Evolutionary conservation across 2,113 vertebrate species (phyloP), one percentile per base, ranked within the genome.

Genomic region (Chloropsis hardwickii): DNA sequence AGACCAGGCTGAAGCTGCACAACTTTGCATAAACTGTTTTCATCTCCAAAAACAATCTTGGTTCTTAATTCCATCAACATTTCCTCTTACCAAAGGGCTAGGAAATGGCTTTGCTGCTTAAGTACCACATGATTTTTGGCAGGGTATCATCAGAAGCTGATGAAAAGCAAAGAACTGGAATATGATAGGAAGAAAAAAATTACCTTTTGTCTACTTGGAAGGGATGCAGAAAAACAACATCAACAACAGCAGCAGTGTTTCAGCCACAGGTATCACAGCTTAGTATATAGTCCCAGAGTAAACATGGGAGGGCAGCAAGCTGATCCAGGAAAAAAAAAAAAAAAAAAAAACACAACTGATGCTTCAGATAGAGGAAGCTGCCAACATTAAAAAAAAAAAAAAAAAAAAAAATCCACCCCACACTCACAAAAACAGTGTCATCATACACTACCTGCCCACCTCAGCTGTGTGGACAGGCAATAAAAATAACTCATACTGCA

Each of bases 401-500:
- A 45, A 5, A 10, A 39, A 15, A 24, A 6, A 28, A 14, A 22
- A 4, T 3, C 14, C 28, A 31, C 31, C 8, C 19, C 14, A 57
- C 21, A 25, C 4, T 16, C 25, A 69, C 3, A 4, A 72, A 78
- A 54, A 20, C 33, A 33, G 31, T 39, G n/a, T 56, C 45, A 61
- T 37, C 21, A 10, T 57, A 54, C 10, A 4, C 60, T 48, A 58
- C 53, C 48, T 81, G 37, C n/a, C 54, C 61, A 85, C n/a, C 37
- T 64, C 42, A 23, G 70, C 33, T 73, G 17, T 11, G 13, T 17
- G n/a, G 64, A 50, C 25, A 85, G 25, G 21, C 50, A 88, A 37
- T 35, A 78, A 92, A 88, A 92, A 71, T 72, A 87, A 87, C 45
- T 81, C 67, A 71, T 60, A 64, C 33, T 37, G 40, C 56, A 56